Conservation (phyloP, 1,140 invertebrate species). For the Glossosoma conforme region DNA sequence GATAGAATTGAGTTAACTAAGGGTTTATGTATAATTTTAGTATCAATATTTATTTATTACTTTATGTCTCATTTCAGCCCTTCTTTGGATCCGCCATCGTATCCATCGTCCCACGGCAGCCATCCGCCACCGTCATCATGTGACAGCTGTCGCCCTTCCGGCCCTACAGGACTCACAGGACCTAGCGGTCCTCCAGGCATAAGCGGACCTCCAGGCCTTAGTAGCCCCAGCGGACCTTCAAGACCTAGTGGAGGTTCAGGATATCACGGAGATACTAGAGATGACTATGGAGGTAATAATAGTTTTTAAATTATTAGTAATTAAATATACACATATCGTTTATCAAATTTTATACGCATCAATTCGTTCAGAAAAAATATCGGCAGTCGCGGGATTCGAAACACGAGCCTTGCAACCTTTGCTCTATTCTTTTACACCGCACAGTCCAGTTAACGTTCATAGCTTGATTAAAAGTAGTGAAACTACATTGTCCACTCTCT, state of each 20-base stretch:
- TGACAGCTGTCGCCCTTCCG: not conserved
- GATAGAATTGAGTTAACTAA: too few relatives aligned
- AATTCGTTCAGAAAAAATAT: too few relatives aligned
- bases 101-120: not conserved
- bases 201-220: not conserved
- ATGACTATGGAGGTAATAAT: constrained; percentile 14
- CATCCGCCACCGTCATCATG: not conserved
- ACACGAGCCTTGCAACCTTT: too few relatives aligned
- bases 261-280: not conserved
- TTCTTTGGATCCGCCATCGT: too few relatives aligned
- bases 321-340: not conserved
- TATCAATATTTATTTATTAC: constrained; percentile 6
- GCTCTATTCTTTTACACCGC: too few relatives aligned
- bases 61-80: too few relatives aligned
- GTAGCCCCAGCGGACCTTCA: not conserved
- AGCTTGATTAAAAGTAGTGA: too few relatives aligned
- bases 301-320: too few relatives aligned
- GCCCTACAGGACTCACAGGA: constrained; percentile 1
- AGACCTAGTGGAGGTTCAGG: not conserved
- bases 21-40: constrained; percentile 37
- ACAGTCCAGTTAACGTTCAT: too few relatives aligned
- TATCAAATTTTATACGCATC: too few relatives aligned
- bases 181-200: not conserved
- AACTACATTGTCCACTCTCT: too few relatives aligned
- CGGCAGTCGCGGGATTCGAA: too few relatives aligned